A percentile compares a stretch with the other conserved stretches of the same genome.
Evolutionary conservation across 2,113 vertebrate species (phyloP).

Genomic region (Pterocles orientalis): DNA sequence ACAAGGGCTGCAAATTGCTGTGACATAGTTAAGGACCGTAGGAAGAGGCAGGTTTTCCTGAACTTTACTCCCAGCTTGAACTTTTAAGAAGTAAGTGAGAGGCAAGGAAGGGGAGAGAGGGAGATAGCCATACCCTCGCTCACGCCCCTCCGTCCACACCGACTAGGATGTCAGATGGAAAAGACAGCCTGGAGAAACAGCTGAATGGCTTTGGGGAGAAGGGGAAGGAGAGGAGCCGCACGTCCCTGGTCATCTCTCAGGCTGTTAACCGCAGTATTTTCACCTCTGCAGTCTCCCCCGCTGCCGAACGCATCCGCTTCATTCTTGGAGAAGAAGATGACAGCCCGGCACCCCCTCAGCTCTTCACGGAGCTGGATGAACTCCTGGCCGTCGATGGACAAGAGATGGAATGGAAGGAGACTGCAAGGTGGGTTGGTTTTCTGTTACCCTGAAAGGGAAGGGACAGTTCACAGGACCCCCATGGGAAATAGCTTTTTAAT

Average conservation of each 20-base stretch:
- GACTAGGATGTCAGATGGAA: constrained; percentile 75
- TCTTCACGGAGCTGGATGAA: constrained; percentile 98
- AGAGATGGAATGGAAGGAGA: constrained; percentile 99
- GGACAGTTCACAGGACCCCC: not conserved
- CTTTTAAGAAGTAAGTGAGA: constrained; percentile 24
- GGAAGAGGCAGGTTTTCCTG: constrained; percentile 50
- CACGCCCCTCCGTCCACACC: not conserved
- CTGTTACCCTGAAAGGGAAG: not conserved
- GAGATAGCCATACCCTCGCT: not conserved
- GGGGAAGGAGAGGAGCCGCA: constrained; percentile 58
- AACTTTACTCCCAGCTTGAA: constrained; percentile 71
- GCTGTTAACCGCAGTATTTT: constrained; percentile 90
- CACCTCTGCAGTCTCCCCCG: constrained; percentile 92
- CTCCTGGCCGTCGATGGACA: constrained; percentile 93
- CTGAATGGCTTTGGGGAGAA: constrained; percentile 72
- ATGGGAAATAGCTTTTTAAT: rapidly evolving
- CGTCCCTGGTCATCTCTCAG: constrained; percentile 68
- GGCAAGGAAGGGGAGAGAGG: constrained; percentile 37
- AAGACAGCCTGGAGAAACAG: constrained; percentile 66
- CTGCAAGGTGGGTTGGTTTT: constrained; percentile 86
- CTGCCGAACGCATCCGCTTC: constrained; percentile 95
- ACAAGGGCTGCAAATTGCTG: constrained; percentile 54
- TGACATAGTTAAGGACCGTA: constrained; percentile 45
- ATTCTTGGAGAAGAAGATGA: constrained; percentile 97
- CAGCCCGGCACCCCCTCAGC: constrained; percentile 90